These are phyloP conservation scores for Sorex maritimensis DNA, from an alignment of 2,797 vertebrate species.

Conservation along the genomic window DNA sequence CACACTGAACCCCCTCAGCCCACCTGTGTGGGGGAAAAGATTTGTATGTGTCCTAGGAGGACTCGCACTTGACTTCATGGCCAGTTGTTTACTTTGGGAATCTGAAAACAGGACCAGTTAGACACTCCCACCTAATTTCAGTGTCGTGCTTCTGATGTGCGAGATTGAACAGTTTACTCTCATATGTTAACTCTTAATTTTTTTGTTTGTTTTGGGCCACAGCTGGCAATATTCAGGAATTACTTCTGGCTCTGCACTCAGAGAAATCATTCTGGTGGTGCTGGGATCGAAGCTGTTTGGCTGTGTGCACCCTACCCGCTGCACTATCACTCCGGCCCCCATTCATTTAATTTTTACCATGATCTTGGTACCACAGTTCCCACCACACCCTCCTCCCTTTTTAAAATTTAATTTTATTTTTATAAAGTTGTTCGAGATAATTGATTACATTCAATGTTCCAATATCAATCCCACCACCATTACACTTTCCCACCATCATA, in stretches of 20 bases:
- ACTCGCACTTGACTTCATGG: constrained; percentile 8
- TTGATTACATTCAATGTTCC: too few species aligned
- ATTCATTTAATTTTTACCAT: not conserved
- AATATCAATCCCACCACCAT: too few species aligned
- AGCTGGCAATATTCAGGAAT: too few species aligned
- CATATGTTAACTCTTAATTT: not conserved
- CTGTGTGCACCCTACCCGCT: too few species aligned
- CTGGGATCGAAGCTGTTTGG: too few species aligned
- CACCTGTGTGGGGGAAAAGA: not conserved
- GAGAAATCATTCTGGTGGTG: too few species aligned
- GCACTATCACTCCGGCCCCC: not conserved
- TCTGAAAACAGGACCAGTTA: not conserved
- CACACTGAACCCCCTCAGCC: not conserved
- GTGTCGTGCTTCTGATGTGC: not conserved
- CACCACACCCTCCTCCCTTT: too few species aligned
- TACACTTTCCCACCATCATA: too few species aligned
- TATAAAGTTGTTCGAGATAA: too few species aligned
- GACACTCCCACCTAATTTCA: not conserved
- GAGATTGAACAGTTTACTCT: not conserved
- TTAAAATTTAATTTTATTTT: too few species aligned
- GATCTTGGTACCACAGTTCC: not conserved
- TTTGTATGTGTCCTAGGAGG: not conserved
- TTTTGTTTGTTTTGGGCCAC: too few species aligned
- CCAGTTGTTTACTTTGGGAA: constrained; percentile 8
- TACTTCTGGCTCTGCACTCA: too few species aligned